Evolutionary conservation across 2,888 invertebrate genomes (phyloP), one percentile per base, ranked within the genome.

Genomic region (Clivina fossor): DNA sequence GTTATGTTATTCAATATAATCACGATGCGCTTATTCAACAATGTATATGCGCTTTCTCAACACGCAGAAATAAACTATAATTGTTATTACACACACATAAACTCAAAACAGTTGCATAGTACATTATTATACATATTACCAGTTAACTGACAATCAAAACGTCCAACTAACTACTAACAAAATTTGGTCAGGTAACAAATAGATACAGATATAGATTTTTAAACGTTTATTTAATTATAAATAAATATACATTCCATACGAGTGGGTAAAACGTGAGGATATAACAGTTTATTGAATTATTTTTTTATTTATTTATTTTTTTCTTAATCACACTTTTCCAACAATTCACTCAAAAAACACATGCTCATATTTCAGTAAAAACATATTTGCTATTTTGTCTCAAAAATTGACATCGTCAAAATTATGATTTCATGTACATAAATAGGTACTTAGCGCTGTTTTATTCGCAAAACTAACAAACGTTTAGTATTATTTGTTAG

Each of bases 201-300:
- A 7, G 9, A 24, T 24, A 24, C 4, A 9, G 26, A 7, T 24
- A 24, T 24, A 9, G 4, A 7, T n/a, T 7, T 7, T 24, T 4
- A 33, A 47, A 47, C 33, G 32, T 47, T 47, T 47, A 47, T 47
- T 47, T 32, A 47, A 20, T 47, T 33, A 47, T 47, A 47, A 47
- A 47, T 47, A 47, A 47, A 47, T 47, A 47, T 47, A 47, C 47
- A 47, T 47, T 33, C 33, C 33, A 47, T 47, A 47, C 47, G 33
- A 47, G 47, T 47, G 47, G 47, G 22, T 47, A 47, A 47, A 47
- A 47, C 47, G 47, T 47, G 47, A 47, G 15, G 47, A 9, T 24
- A 32, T 47, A 47, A 47, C 47, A 47, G 47, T 47, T 32, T 47
- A 47, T 47, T 47, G 47, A 33, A 47, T 47, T 9, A 19, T 22